Evolutionary conservation across 2,888 invertebrate genomes (phyloP), one percentile per base, ranked within the genome.

Genomic region (Drosophila fungiperda): DNA sequence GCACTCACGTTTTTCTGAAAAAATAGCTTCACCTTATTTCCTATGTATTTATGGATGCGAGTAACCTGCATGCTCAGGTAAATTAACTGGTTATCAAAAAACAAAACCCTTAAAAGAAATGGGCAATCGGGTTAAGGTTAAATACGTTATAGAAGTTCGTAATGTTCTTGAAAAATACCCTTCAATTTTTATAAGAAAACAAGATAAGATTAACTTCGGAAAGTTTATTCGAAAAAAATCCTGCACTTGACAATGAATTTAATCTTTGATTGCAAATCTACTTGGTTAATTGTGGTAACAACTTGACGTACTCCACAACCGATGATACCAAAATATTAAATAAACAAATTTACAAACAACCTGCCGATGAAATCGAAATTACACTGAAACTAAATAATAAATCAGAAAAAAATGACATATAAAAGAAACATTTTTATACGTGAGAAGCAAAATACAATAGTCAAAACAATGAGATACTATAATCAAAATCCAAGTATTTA

Each of bases 291-390:
- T 3, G 26, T 54, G 17, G 23, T 7, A n/a, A n/a, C 9, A 42
- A 68, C 63, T 57, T 60, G 57, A 73, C 12, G 38, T 72, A 76
- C 60, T 57, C 55, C 40, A 52, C 20, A 35, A 12, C 6, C 26
- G 20, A 12, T 36, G 8, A 45, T 45, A 45, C 7, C 20, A 23
- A 53, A 23, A 11, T 23, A 23, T n/a, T 17, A 7, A 20, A 12
- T 23, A 45, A 45, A 15, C 7, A 15, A 45, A 15, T 45, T 7
- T 20, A 45, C 3, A 20, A 20, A 3, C 12, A 20, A 20, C 12
- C 12, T 3, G 20, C 7, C 15, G 7, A 23, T 45, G 3, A 45
- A 45, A 45, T 15, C 20, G 45, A 7, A 23, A 8, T 23, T 45
- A 45, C 20, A 45, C 45, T 45, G 15, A 15, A 45, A 15, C 2